Evolutionary conservation across 2,888 invertebrate genomes (phyloP).

Genomic region (Apodemia duryi): DNA sequence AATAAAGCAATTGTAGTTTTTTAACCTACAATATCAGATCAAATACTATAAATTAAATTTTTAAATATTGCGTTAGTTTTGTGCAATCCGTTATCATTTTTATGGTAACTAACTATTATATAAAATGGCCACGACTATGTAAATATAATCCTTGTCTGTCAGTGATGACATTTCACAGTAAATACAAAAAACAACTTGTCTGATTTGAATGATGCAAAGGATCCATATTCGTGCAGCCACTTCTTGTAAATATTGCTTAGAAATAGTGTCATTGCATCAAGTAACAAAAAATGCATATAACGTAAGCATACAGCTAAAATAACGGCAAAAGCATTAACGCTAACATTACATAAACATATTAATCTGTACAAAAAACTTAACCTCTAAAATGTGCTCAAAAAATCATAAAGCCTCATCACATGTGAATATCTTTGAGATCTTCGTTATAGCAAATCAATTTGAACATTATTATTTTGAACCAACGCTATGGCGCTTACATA

Average conservation of each 20-base stretch:
- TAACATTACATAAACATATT: slow-evolving; percentile 49
- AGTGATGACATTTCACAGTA: not conserved
- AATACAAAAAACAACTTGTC: slow-evolving; percentile 16
- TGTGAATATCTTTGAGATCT: slow-evolving; percentile 64
- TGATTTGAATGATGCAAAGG: not conserved
- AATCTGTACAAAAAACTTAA: slow-evolving; percentile 60
- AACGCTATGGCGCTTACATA: not conserved
- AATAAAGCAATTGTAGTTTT: slow-evolving; percentile 12
- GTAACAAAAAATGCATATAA: slow-evolving; percentile 18
- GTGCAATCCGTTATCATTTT: slow-evolving; percentile 43
- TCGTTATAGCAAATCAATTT: slow-evolving; percentile 16
- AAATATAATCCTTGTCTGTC: slow-evolving; percentile 22
- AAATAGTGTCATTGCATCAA: slow-evolving; percentile 1
- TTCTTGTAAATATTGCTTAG: slow-evolving; percentile 1
- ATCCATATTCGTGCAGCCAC: slow-evolving; percentile 7
- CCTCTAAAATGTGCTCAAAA: slow-evolving; percentile 47
- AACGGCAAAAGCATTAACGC: slow-evolving; percentile 38
- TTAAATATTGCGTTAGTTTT: slow-evolving; percentile 50
- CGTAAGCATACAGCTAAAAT: slow-evolving; percentile 29
- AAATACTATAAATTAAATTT: slow-evolving; percentile 37
- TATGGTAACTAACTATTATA: slow-evolving; percentile 38
- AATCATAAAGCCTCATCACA: slow-evolving; percentile 59
- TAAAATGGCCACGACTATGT: slow-evolving; percentile 22
- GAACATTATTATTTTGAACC: slow-evolving; percentile 19
- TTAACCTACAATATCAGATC: slow-evolving; percentile 42